Evolutionary conservation across 2,113 vertebrate genomes (phyloP), one percentile per base, ranked within the genome.

Genomic region (Elephas maximus): DNA sequence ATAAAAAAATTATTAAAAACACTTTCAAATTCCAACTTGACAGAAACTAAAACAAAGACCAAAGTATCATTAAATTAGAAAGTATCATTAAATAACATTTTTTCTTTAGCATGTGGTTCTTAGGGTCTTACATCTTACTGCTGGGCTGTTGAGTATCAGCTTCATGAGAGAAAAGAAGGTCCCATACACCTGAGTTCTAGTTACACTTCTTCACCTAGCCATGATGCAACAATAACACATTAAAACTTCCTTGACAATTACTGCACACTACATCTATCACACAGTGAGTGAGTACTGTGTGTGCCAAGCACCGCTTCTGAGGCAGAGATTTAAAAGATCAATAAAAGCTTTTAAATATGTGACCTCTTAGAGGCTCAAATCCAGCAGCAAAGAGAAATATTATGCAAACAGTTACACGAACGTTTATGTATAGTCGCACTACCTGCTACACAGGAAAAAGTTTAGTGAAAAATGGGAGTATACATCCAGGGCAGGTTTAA

Each of bases 331-430:
- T 71, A 86, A 86, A 94, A 90, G 30, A 77, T 21, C 93, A 76
- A 88, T 45, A 62, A 79, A 94, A 65, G 71, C 18, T 33, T 91
- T 63, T n/a, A 8, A 33, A 85, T 45, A 37, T 83, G 53, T 79
- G 79, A 97, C 60, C 45, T 93, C 81, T 88, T 23, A n/a, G 26
- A 97, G 11, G n/a, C 78, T 91, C 10, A n/a, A 85, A 78, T 87
- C 53, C 78, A 95, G 48, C 45, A 92, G 30, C 79, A 4, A 95
- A 93, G 62, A 89, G 6, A 83, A 83, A 69, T 15, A 84, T 20
- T 71, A 86, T 83, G 57, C 37, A 94, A 91, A 95, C 21, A 78
- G 15, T 57, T 51, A 7, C 23, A 96, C 78, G 48, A 51, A 89
- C 89, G 94, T 91, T 81, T 85, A 94, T 69, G 14, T 12, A 60